phyloP scores from a whole-genome alignment of 92 coral and sea anemone species.

The Scolanthus callimorphus region DNA sequence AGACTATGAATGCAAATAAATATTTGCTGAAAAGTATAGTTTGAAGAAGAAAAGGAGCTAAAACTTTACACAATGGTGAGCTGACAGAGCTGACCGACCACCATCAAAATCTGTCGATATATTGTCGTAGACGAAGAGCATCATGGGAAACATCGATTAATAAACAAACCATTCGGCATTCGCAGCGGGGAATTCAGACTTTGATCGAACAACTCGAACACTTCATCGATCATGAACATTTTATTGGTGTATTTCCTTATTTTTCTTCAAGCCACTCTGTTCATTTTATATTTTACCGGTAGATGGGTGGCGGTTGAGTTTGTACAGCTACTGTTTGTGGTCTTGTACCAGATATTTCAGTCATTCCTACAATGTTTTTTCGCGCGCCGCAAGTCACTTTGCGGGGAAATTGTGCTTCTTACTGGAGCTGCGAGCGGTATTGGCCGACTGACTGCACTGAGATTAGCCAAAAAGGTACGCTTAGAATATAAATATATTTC shows the following conservation, averaged over 20 bases:
- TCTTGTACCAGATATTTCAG: conserved; percentile 18
- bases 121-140: too few species aligned
- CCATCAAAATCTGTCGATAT: too few species aligned
- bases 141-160: conserved; percentile 17
- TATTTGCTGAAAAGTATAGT: too few species aligned
- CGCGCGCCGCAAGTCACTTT: conserved; percentile 54
- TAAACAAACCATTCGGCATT: too few species aligned
- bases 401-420: conserved; percentile 61
- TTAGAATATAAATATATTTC: too few species aligned
- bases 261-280: conserved; percentile 46
- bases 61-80: too few species aligned
- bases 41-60: too few species aligned
- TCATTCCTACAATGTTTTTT: conserved; percentile 44
- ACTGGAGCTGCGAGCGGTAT: conserved; percentile 96
- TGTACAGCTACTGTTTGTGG: conserved; percentile 13
- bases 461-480: conserved; percentile 77
- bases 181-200: too few species aligned
- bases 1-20: too few species aligned
- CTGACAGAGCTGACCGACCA: too few species aligned
- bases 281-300: conserved; percentile 69
- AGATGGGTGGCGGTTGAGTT: conserved; percentile 37
- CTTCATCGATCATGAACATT: conserved; percentile 33
- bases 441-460: conserved; percentile 78
- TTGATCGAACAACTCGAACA: too few species aligned
- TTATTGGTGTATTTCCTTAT: conserved; percentile 44